Evolutionary conservation across 2,113 vertebrate species (phyloP), one percentile per base, ranked within the genome.

Genomic region (Festucalex cinctus): DNA sequence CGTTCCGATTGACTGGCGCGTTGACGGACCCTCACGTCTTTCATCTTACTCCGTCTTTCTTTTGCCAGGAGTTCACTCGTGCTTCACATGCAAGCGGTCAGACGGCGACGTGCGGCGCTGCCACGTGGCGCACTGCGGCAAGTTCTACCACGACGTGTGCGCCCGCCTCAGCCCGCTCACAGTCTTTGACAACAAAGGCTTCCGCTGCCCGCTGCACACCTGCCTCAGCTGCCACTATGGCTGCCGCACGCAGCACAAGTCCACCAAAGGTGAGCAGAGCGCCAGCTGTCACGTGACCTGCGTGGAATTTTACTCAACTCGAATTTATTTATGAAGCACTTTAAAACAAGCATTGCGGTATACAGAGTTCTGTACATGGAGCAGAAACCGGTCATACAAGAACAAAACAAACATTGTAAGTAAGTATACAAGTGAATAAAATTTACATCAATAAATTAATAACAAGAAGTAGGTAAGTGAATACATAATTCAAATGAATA

Each of bases 141-240:
- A 95, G 64, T 99, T 96, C 79, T 99, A 99, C 90, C 97, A 99
- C 0, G 96, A 98, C 65, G 92, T 92, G 0, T 99, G 97, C 37
- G 93, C 94, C 73, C 89, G 92, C 51, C 93, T 93, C 73, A 94
- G 86, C 59, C 91, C 93, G 0, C 92, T 97, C 56, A 92, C 94
- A 0, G 91, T 97, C 51, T 95, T 99, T 32, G 95, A 98, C 80
- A 95, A 92, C 88, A 94, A 95, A 51, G 96, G 96, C 46, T 95
- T 99, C 69, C 96, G 97, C 66, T 99, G 97, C 81, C 95, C 97
- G 0, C 93, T 99, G 1, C 97, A 99, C 89, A 90, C 92, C 82
- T 99, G 97, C 76, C 89, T 95, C 9, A 96, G 92, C 85, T 99
- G 97, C 86, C 92, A 95, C 69, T 93, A 93, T 32, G 91, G 93